Percentiles rank a stretch among this genome's conserved stretches.
These are phyloP conservation scores for Miichthys miiuy DNA, from an alignment of 2,797 vertebrate species.

Conservation along the genomic window DNA sequence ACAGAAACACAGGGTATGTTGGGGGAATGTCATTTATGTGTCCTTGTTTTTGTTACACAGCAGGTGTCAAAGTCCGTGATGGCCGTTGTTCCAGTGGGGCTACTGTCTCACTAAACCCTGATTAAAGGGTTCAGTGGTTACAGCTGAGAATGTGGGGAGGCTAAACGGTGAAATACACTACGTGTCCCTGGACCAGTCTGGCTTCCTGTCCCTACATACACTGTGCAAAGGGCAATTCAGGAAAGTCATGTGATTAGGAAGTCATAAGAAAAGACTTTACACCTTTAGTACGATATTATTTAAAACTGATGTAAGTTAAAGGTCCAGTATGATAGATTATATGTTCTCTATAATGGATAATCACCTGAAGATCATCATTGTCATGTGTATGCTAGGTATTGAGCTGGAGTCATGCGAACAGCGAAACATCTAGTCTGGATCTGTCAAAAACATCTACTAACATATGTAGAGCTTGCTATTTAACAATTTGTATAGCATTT, in stretches of 20 bases:
- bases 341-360: too few species aligned
- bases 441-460: too few species aligned
- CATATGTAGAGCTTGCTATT: neutral
- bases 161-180: constrained; percentile 25
- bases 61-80: constrained; percentile 37
- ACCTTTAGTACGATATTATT: neutral
- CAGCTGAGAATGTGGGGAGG: constrained; percentile 63
- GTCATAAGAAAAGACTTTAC: too few species aligned
- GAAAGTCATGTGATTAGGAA: neutral
- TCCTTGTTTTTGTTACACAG: constrained; percentile 14
- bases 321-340: too few species aligned
- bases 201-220: constrained; percentile 10
- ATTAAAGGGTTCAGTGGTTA: constrained; percentile 52
- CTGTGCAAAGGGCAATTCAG: neutral
- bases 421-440: too few species aligned
- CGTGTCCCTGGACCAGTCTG: constrained; percentile 14
- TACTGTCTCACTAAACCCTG: constrained; percentile 43
- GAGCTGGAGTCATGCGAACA: too few species aligned
- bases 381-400: neutral
- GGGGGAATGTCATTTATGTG: constrained; percentile 2
- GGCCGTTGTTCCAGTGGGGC: constrained; percentile 27
- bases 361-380: neutral
- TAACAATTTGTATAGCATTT: neutral
- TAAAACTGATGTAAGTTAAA: too few species aligned
- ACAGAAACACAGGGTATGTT: neutral